Evolutionary conservation across 2,797 vertebrate species (phyloP), one percentile per base, ranked within the genome.

Genomic region (Tiaroga cobitis): DNA sequence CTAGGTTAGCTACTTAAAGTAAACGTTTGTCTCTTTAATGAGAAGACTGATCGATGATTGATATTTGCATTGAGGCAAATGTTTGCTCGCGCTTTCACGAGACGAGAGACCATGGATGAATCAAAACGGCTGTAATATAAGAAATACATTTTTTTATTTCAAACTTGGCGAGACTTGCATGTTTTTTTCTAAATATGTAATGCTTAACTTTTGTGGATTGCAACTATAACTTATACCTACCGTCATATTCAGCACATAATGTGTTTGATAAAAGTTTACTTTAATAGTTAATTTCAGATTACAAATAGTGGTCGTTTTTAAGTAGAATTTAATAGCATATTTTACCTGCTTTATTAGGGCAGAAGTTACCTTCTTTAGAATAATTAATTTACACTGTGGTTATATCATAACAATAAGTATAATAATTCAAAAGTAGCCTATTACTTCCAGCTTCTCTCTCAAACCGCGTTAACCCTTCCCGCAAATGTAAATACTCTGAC

Each of bases 201-300:
- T 37, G 21, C 18, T 21, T 76, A 68, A 83, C 82, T 39, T 65
- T 65, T 49, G 2, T 51, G 24, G 10, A 51, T 49, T 29, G 9
- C 32, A 26, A 8, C 5, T 49, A 8, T 26, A n/a, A n/a, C n/a
- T n/a, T n/a, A 63, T 78, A 75, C 86, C 75, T 78, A 70, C 86
- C 79, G 82, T 80, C 70, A 87, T 80, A 87, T 88, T 87, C 39
- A 74, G 59, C 39, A 32, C 56, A 65, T 68, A 26, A n/a, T 56
- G 41, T 65, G 10, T 82, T 82, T 61, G 5, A 16, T 34, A 18
- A 74, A 75, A 75, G 29, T 37, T 51, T 39, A 18, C 3, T 9
- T 24, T 37, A 7, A 8, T 29, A 43, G 39, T 63, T 41, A 0
- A 70, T 41, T 73, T 75, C 8, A 16, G 3, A 73, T 43, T 37